A percentile compares a stretch with the other conserved stretches of the same genome.
Conservation (phyloP, 2,113 vertebrate genomes). For the Chloroceryle aenea region DNA sequence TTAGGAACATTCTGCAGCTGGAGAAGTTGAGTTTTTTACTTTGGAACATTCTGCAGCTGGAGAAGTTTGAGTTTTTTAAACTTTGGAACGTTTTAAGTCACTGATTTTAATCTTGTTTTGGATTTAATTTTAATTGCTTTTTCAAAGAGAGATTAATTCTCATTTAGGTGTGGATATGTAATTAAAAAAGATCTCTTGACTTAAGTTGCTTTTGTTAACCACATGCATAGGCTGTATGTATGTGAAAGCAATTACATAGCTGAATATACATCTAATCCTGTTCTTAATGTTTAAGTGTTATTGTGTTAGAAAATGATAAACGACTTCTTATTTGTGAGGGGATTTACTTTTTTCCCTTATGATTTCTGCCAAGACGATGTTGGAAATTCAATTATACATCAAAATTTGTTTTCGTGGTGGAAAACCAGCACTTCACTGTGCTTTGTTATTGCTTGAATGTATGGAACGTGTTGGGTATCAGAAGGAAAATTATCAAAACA, state of each 20-base stretch:
- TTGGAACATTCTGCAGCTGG: background rate
- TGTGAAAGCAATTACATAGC: background rate
- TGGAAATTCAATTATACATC: background rate
- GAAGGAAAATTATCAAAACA: background rate
- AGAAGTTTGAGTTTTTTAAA: background rate
- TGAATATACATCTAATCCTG: conserved; percentile 22
- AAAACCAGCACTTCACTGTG: background rate
- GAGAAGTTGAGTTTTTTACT: background rate
- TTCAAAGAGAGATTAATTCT: background rate
- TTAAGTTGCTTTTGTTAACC: conserved; percentile 16
- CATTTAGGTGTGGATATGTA: background rate
- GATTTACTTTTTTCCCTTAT: conserved; percentile 11
- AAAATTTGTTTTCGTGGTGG: background rate
- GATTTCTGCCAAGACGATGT: background rate
- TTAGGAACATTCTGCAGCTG: background rate
- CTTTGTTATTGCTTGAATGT: background rate
- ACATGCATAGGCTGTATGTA: rapidly evolving
- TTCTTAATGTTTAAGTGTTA: background rate
- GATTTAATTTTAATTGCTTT: conserved; percentile 5
- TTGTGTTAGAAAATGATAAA: conserved; percentile 35
- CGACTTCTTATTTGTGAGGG: background rate
- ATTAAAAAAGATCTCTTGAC: conserved; percentile 1
- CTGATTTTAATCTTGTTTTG: conserved; percentile 2
- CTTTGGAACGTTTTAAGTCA: background rate
- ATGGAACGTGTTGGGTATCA: background rate